These are phyloP conservation scores for Sebastes hopkinsi DNA, from an alignment of 2,797 vertebrate species.

Conservation along the genomic window DNA sequence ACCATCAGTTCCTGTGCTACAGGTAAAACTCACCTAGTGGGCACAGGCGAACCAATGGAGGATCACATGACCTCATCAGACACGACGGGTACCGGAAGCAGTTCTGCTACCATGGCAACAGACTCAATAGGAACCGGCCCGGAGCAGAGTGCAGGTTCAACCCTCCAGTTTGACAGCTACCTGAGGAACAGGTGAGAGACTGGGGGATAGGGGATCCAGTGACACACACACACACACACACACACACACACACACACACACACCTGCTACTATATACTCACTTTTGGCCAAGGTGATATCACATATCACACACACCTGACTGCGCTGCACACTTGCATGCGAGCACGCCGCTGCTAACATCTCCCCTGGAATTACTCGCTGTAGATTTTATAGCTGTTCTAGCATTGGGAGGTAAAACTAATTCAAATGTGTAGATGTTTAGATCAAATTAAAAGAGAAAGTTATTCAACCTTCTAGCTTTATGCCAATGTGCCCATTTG, in stretches of 20 bases:
- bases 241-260: conserved; percentile 34
- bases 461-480: background rate
- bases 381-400: background rate
- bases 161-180: conserved; percentile 55
- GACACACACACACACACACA: conserved; percentile 46
- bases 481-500: background rate
- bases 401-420: background rate
- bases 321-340: conserved; percentile 31
- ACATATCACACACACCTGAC: conserved; percentile 55
- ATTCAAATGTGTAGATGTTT: background rate
- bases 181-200: conserved; percentile 81
- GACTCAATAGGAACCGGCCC: conserved; percentile 23
- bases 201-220: conserved; percentile 59
- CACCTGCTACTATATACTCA: conserved; percentile 49
- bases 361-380: conserved; percentile 7
- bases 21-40: conserved; percentile 25
- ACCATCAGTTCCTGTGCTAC: background rate
- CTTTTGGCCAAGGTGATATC: conserved; percentile 65
- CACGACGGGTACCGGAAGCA: conserved; percentile 16
- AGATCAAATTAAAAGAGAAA: background rate
- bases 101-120: conserved; percentile 38
- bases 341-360: conserved; percentile 13
- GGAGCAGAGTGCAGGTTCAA: conserved; percentile 62
- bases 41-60: conserved; percentile 5
- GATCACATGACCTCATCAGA: conserved; percentile 48